A percentile compares a stretch with the other conserved stretches of the same genome.
These are phyloP conservation scores for Ophion obscuratus DNA, from an alignment of 2,888 invertebrate species.

Conservation along the genomic window DNA sequence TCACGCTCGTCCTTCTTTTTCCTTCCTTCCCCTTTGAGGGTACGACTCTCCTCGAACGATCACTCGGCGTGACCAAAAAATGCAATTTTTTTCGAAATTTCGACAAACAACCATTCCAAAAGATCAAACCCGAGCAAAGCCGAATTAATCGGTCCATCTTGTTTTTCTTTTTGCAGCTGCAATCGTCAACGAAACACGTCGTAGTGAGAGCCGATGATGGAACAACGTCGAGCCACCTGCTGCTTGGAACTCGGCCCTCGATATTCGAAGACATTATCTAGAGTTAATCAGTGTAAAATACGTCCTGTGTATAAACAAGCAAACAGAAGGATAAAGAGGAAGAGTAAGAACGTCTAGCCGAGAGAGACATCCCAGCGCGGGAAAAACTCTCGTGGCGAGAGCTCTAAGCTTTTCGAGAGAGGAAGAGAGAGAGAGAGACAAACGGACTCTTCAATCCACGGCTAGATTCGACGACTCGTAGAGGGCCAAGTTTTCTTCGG, in stretches of 20 bases:
- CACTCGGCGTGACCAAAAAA: background rate
- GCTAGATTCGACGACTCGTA: constrained; percentile 57
- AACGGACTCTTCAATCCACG: constrained; percentile 36
- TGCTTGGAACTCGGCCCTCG: constrained; percentile 69
- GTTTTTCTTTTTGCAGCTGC: constrained; percentile 69
- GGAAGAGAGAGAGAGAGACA: constrained; percentile 17
- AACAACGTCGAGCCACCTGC: constrained; percentile 69
- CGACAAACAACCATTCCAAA: no score
- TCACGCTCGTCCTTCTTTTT: background rate
- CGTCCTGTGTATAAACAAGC: constrained; percentile 79
- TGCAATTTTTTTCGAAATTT: background rate
- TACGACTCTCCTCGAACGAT: background rate
- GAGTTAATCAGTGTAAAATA: constrained; percentile 79
- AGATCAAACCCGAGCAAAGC: background rate
- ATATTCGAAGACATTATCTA: constrained; percentile 76
- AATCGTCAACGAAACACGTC: constrained; percentile 72
- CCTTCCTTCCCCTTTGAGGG: background rate
- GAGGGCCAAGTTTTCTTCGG: constrained; percentile 36
- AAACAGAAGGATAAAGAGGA: constrained; percentile 13
- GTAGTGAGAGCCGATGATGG: constrained; percentile 70
- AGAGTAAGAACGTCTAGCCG: constrained; percentile 6
- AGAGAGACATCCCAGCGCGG: constrained; percentile 22
- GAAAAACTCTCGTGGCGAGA: background rate
- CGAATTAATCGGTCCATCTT: constrained; percentile 4
- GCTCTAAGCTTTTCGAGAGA: constrained; percentile 26